Conservation (phyloP, 2,113 vertebrate genomes). For the Leptosomus discolor region DNA sequence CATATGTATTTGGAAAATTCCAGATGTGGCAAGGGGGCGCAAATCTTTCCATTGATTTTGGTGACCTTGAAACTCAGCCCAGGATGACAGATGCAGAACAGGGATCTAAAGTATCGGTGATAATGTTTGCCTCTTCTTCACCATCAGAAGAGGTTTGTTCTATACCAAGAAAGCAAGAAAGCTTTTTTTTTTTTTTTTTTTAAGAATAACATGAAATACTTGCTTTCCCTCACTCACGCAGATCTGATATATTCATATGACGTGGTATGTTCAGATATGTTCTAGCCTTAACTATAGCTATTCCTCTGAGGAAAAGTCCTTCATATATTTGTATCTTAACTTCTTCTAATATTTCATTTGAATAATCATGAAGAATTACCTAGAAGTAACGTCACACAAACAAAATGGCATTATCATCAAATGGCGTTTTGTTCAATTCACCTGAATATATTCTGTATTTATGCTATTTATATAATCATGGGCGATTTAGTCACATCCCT, state of each 20-base stretch:
- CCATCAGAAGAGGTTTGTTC: background rate
- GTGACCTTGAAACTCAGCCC: background rate
- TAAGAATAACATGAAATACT: background rate
- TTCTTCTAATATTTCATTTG: background rate
- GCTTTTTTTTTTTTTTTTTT: background rate
- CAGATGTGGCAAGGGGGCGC: background rate
- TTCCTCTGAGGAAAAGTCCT: background rate
- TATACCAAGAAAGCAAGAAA: background rate
- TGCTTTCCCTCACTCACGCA: background rate
- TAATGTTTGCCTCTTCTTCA: background rate
- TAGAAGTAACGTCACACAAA: background rate
- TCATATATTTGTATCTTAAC: background rate
- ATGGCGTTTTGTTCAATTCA: constrained; percentile 59
- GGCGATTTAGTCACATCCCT: constrained; percentile 50
- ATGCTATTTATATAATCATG: constrained; percentile 63
- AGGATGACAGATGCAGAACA: background rate
- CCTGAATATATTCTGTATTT: constrained; percentile 42
- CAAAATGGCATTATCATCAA: background rate
- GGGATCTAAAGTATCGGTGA: background rate
- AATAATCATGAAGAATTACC: background rate
- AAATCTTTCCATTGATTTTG: background rate
- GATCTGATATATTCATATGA: background rate
- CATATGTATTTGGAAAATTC: background rate
- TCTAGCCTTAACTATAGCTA: background rate
- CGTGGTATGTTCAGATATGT: background rate